A percentile compares a stretch with the other conserved stretches of the same genome.
These are phyloP conservation scores for Callithrix jacchus DNA, from an alignment of 2,113 vertebrate species.

Conservation along the genomic window DNA sequence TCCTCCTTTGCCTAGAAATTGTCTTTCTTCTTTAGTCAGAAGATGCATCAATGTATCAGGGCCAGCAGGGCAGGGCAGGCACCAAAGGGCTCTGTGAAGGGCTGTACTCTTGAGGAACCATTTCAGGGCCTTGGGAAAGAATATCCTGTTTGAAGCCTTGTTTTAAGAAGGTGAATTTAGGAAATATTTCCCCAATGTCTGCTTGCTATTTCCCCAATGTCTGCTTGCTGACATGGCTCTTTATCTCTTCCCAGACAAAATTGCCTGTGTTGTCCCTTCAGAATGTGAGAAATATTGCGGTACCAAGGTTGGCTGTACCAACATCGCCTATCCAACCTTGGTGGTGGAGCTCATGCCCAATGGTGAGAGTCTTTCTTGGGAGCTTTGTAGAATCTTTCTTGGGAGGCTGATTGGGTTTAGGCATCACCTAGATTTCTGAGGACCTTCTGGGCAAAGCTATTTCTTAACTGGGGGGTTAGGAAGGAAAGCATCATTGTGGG, in stretches of 20 bases:
- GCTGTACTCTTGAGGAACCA: background rate
- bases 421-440: background rate
- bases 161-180: background rate
- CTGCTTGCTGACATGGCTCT: background rate
- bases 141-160: background rate
- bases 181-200: background rate
- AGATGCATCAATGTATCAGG: background rate
- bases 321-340: conserved; percentile 94
- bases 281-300: conserved; percentile 86
- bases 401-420: background rate
- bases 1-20: background rate
- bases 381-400: background rate
- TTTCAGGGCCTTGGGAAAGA: background rate
- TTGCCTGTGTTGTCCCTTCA: conserved; percentile 90
- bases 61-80: background rate
- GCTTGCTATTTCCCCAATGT: background rate
- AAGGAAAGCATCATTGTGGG: background rate
- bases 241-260: conserved; percentile 84
- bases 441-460: background rate
- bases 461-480: background rate
- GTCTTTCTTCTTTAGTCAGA: background rate
- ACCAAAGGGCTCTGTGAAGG: background rate
- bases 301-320: conserved; percentile 91
- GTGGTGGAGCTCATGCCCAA: conserved; percentile 96
- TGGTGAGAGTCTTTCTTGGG: conserved; percentile 83